These are phyloP conservation scores for Aleiodes alternator DNA, from an alignment of 2,888 invertebrate genomes.

Conservation along the genomic window DNA sequence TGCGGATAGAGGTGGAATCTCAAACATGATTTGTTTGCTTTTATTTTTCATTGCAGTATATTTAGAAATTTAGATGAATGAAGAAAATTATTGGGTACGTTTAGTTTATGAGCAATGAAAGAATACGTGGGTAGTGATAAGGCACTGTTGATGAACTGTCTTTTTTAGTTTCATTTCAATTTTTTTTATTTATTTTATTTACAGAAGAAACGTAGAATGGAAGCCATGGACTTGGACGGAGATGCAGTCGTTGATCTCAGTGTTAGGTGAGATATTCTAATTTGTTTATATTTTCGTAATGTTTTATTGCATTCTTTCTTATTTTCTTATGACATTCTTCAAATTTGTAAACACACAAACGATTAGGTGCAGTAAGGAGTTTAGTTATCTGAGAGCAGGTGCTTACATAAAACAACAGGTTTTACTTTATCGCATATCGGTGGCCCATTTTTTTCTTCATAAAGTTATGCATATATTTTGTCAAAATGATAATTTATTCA, in stretches of 20 bases:
- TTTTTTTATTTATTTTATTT: conserved; percentile 47
- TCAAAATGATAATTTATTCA: neutral
- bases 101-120: conserved; percentile 2
- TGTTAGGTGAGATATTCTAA: conserved; percentile 80
- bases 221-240: conserved; percentile 91
- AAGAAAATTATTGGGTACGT: neutral
- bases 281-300: conserved; percentile 6
- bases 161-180: neutral
- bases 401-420: conserved; percentile 39
- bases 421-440: conserved; percentile 20
- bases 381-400: conserved; percentile 20
- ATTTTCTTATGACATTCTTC: neutral
- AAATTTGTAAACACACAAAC: conserved; percentile 18
- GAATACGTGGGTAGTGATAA: conserved; percentile 23
- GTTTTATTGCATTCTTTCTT: neutral
- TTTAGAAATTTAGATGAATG: neutral
- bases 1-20: neutral
- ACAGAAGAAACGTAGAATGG: conserved; percentile 72
- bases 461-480: conserved; percentile 6
- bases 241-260: conserved; percentile 92
- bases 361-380: conserved; percentile 1
- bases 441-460: conserved; percentile 23
- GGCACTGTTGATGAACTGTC: neutral
- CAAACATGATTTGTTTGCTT: neutral
- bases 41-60: neutral